phyloP scores from a whole-genome alignment of 2,113 vertebrate genomes.

The Apeltes quadracus region DNA sequence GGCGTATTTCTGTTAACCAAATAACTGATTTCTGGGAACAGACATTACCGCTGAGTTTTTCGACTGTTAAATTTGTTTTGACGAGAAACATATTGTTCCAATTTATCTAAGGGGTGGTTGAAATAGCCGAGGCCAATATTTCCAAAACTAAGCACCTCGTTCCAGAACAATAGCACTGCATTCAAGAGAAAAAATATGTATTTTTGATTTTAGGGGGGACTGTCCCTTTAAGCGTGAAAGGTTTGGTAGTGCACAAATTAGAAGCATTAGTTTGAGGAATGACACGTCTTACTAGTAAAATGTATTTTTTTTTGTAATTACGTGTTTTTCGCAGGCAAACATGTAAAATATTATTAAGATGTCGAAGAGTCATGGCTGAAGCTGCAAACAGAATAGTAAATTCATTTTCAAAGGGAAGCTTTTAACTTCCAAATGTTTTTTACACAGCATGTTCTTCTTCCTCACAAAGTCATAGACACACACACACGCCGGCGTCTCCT shows the following conservation, averaged over 20 bases:
- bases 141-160: not conserved
- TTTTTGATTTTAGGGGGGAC: not conserved
- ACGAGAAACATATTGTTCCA: too few relatives aligned
- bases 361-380: not conserved
- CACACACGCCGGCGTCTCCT: slow-evolving; percentile 9
- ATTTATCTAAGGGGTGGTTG: not conserved
- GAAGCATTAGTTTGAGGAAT: slow-evolving; percentile 19
- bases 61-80: too few relatives aligned
- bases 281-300: not conserved
- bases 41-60: too few relatives aligned
- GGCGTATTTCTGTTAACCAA: not conserved
- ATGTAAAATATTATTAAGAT: slow-evolving; percentile 5
- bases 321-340: too few relatives aligned
- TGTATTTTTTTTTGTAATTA: too few relatives aligned
- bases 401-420: not conserved
- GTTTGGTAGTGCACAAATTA: slow-evolving; percentile 2
- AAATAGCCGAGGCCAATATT: not conserved
- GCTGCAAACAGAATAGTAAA: not conserved
- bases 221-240: not conserved
- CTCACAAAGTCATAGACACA: not conserved
- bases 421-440: slow-evolving; percentile 11
- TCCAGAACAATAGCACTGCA: not conserved
- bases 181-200: not conserved
- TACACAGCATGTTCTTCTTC: slow-evolving; percentile 4
- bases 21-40: not conserved